A percentile compares a stretch with the other conserved stretches of the same genome.
These are phyloP conservation scores for Dorcus hopei DNA, from an alignment of 2,888 invertebrate genomes.

Conservation along the genomic window DNA sequence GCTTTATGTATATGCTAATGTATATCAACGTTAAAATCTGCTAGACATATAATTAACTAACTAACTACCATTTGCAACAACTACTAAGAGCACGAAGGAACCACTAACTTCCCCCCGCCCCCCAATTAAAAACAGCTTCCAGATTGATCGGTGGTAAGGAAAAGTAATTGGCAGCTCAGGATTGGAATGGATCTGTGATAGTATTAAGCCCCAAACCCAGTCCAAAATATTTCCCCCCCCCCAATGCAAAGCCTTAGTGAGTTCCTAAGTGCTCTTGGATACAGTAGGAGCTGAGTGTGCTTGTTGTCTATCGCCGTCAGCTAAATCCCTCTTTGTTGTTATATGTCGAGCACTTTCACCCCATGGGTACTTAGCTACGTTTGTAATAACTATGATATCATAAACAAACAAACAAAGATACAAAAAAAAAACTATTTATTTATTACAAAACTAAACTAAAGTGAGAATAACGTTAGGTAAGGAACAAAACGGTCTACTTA, in stretches of 20 bases:
- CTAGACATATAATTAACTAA: conserved; percentile 8
- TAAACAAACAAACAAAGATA: conserved; percentile 9
- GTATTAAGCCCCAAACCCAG: neutral
- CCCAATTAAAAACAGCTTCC: neutral
- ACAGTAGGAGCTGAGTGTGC: neutral
- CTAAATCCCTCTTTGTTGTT: conserved; percentile 5
- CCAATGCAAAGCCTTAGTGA: neutral
- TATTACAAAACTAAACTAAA: conserved; percentile 26
- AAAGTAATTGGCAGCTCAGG: neutral
- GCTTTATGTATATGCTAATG: conserved; percentile 17
- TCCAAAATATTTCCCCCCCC: neutral
- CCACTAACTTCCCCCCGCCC: neutral
- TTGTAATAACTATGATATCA: neutral
- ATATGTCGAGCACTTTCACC: conserved; percentile 11
- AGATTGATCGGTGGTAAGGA: neutral
- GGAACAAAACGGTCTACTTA: conserved; percentile 26
- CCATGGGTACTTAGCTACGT: conserved; percentile 6
- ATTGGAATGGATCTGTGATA: too few relatives aligned
- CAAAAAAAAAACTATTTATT: conserved; percentile 27
- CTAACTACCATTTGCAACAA: too few relatives aligned
- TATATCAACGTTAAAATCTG: neutral
- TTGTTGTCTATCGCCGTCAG: neutral
- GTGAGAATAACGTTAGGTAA: conserved; percentile 27
- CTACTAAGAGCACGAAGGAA: neutral
- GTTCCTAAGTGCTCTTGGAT: neutral